A percentile compares a stretch with the other conserved stretches of the same genome.
phyloP scores from a whole-genome alignment of 1,140 invertebrate genomes.

The Thaumetopoea pityocampa region DNA sequence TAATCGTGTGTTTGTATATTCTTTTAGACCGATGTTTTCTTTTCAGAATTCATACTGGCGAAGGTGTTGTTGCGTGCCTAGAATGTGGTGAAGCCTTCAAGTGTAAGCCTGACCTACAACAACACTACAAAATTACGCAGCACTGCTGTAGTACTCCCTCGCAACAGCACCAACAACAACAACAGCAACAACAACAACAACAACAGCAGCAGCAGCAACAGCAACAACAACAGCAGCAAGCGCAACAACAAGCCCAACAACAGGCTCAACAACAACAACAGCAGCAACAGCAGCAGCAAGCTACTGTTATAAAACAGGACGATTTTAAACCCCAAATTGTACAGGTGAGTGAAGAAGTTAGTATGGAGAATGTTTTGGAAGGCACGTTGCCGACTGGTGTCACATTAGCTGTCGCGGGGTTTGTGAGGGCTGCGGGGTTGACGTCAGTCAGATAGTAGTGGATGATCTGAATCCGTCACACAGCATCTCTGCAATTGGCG shows the following conservation, averaged over 20 bases:
- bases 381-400: too few relatives aligned
- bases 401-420: too few relatives aligned
- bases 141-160: constrained; percentile 60
- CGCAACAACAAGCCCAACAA: constrained; percentile 44
- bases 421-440: too few relatives aligned
- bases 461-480: too few relatives aligned
- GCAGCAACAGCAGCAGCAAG: constrained; percentile 51
- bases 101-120: constrained; percentile 81
- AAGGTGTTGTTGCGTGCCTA: constrained; percentile 78
- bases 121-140: constrained; percentile 81
- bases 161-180: constrained; percentile 51
- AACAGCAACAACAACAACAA: constrained; percentile 29
- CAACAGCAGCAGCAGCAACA: constrained; percentile 25
- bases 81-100: constrained; percentile 87
- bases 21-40: too few relatives aligned
- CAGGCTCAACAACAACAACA: constrained; percentile 45
- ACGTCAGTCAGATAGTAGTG: too few relatives aligned
- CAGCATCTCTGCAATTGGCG: too few relatives aligned
- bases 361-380: too few relatives aligned
- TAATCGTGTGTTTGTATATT: too few relatives aligned
- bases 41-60: constrained; percentile 64
- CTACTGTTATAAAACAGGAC: constrained; percentile 66
- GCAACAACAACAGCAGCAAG: constrained; percentile 22
- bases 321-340: constrained; percentile 73
- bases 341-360: constrained; percentile 32